Evolutionary conservation across 2,113 vertebrate species (phyloP).

Genomic region (Balaeniceps rex): DNA sequence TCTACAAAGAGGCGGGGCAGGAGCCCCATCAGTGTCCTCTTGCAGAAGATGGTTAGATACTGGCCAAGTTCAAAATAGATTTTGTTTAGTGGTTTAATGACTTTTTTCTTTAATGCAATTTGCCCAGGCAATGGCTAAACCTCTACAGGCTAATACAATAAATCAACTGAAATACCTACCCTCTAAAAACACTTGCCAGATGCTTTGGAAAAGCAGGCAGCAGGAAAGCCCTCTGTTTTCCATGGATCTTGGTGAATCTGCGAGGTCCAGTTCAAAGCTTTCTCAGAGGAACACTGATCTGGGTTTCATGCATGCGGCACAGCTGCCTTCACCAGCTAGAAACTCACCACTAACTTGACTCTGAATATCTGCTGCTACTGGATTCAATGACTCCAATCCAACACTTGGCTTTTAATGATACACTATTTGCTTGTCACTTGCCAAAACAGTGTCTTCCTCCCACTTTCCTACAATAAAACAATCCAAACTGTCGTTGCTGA

Average conservation of each 20-base stretch:
- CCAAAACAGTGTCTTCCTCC: not conserved
- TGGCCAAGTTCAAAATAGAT: not conserved
- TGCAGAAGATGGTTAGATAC: not conserved
- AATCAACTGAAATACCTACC: not conserved
- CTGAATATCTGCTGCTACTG: not conserved
- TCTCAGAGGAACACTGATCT: not conserved
- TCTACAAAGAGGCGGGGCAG: not conserved
- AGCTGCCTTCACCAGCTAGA: not conserved
- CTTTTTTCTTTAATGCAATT: not conserved
- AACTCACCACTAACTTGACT: not conserved
- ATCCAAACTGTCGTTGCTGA: not conserved
- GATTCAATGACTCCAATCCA: not conserved
- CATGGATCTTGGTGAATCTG: fast-evolving
- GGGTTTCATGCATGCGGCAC: not conserved
- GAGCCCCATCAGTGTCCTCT: not conserved
- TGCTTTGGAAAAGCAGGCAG: not conserved
- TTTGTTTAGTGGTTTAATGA: not conserved
- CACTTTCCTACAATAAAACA: not conserved
- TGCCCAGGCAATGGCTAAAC: not conserved
- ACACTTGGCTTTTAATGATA: not conserved
- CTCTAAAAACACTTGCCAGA: not conserved
- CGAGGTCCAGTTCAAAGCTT: not conserved
- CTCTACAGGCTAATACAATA: not conserved
- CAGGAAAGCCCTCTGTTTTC: fast-evolving
- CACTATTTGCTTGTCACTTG: not conserved